A percentile compares a stretch with the other conserved stretches of the same genome.
phyloP scores from a whole-genome alignment of 2,888 invertebrate species.

The Azorinus chamasolen region DNA sequence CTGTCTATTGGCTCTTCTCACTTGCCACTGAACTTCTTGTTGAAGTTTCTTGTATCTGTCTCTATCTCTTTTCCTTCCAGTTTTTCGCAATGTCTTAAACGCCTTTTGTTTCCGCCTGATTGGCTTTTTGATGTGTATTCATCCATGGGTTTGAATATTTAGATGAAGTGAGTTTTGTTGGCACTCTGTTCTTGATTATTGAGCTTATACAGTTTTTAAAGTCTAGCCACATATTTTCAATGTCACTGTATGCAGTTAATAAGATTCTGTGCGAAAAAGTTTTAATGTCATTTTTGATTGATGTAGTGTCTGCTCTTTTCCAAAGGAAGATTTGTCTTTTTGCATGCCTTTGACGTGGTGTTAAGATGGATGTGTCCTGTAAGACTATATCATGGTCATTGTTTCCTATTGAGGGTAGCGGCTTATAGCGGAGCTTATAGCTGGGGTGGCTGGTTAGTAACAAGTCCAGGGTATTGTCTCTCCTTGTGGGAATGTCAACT shows the following conservation, averaged over 20 bases:
- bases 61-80: constrained; percentile 1
- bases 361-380: neutral
- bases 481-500: too few species aligned
- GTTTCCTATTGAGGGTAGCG: constrained; percentile 37
- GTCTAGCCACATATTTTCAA: too few species aligned
- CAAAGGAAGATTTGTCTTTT: constrained; percentile 6
- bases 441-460: constrained; percentile 44
- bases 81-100: constrained; percentile 12
- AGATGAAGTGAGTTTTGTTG: constrained; percentile 29
- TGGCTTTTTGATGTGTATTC: constrained; percentile 22
- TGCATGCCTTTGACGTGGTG: neutral
- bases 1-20: constrained; percentile 16
- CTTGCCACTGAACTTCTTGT: constrained; percentile 19
- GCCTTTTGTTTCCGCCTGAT: constrained; percentile 25
- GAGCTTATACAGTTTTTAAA: neutral
- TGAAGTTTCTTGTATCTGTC: constrained; percentile 24
- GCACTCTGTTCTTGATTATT: constrained; percentile 15
- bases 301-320: constrained; percentile 14
- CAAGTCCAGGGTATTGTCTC: constrained; percentile 21
- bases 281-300: constrained; percentile 9
- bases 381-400: constrained; percentile 27
- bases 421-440: constrained; percentile 37
- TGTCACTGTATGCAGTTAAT: too few species aligned
- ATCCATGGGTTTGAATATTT: constrained; percentile 31
- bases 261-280: too few species aligned